Evolutionary conservation across 2,113 vertebrate genomes (phyloP), one percentile per base, ranked within the genome.

Genomic region (Chaetodon auriga): DNA sequence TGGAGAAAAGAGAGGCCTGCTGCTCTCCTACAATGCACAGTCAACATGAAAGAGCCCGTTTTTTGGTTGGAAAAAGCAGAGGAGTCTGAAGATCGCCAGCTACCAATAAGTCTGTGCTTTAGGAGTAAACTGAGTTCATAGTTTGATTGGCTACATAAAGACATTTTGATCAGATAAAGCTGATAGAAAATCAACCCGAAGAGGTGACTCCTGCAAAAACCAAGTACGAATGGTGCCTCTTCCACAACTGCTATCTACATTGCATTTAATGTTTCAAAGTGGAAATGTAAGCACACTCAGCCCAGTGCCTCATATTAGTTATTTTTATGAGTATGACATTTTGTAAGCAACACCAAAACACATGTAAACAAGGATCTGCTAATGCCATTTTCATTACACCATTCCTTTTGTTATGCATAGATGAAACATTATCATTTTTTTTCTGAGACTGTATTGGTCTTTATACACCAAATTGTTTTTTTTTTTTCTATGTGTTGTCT

Each of bases 1-100:
- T 92, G 87, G 60, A 83, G 83, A 89, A 89, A 91, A 86, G 81
- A 89, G 86, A 87, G 57, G 73, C 82, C 78, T 84, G 84, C 83
- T 90, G 85, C 63, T 89, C 84, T 87, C 73, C 81, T 68, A 81
- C 87, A 87, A 87, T 73, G 83, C 83, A 75, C 82, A 88, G 68
- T 78, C 68, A 75, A 90, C 89, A 87, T 89, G 60, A 92, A 87
- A 84, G n/a, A 79, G 77, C 14, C 46, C n/a, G 45, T 63, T 58
- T 18, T 84, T 21, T 79, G 45, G 36, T 53, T 77, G 21, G 7
- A 61, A 68, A 87, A 80, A 51, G 19, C 73, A 63, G 45, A 49
- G 43, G 80, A 43, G 80, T 80, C 16, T 25, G 14, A 41, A 23
- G 74, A 71, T 75, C 80, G 82, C 69, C 61, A 53, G 69, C 21